Conservation (phyloP, 2,888 invertebrate species). For the Microchrysa polita region DNA sequence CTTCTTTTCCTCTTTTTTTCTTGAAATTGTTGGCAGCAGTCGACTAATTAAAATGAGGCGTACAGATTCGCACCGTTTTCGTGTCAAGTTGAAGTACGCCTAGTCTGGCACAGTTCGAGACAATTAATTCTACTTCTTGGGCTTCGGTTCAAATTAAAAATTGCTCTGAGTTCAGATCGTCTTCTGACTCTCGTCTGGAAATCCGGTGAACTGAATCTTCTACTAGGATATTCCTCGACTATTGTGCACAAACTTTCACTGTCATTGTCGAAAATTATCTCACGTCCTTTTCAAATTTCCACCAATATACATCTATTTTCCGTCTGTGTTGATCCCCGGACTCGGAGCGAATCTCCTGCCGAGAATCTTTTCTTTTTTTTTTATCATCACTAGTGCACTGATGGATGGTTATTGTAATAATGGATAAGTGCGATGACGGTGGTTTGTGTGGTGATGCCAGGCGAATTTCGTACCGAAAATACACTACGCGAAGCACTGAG, state of each 20-base stretch:
- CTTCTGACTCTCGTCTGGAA: neutral
- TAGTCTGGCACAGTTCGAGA: neutral
- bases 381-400: constrained; percentile 27
- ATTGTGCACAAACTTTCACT: neutral
- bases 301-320: neutral
- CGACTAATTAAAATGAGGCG: constrained; percentile 32
- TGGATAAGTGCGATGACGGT: constrained; percentile 24
- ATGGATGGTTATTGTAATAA: constrained; percentile 38
- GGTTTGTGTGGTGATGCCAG: neutral
- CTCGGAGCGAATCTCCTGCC: neutral
- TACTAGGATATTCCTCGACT: neutral
- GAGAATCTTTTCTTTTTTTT: constrained; percentile 3
- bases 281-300: neutral
- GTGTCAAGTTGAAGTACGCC: constrained; percentile 5
- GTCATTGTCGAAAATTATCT: constrained; percentile 4
- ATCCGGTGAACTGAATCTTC: neutral
- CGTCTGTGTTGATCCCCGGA: neutral
- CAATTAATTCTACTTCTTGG: neutral
- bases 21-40: constrained; percentile 8
- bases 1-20: no score
- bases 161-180: neutral
- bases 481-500: neutral
- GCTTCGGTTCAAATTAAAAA: neutral
- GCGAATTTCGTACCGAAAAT: constrained; percentile 1
- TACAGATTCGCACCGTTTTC: constrained; percentile 7